Evolutionary conservation across 2,797 vertebrate genomes (phyloP), one percentile per base, ranked within the genome.

Genomic region (Synanceia verrucosa): DNA sequence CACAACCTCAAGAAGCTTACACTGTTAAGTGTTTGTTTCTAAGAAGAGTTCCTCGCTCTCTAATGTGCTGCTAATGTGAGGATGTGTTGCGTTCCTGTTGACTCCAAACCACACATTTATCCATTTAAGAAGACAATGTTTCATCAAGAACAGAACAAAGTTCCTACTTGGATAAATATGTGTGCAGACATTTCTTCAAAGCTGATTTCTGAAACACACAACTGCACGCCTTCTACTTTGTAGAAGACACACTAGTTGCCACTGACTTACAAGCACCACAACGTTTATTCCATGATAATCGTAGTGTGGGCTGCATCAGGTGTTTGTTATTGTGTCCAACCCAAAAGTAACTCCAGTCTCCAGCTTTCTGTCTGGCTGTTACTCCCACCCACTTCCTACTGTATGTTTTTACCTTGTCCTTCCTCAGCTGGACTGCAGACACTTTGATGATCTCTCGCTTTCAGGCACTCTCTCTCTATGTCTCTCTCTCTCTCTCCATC

Each of bases 381-480:
- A 23, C 46, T 64, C 50, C 41, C 31, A 34, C 37, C n/a, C 26
- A 34, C 56, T 70, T 57, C 39, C 59, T 73, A 36, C n/a, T n/a
- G n/a, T 34, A 52, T 24, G 48, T 81, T 52, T 65, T 74, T 58
- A 77, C 62, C 63, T 55, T 73, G 73, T 69, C 64, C 65, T 73
- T 18, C 21, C 67, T 76, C 76, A 65, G 73, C 51, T 31, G 59
- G 55, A 29, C 68, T 31, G 53, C 62, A 70, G 53, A 74, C 71
- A 76, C 69, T 70, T 66, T 77, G 76, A 74, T 77, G 76, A 74
- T 75, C 64, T 76, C 72, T 79, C 70, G 64, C 78, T 85, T 73
- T 77, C 51, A 59, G 55, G 51, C 69, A 61, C 34, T 60, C 60
- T 60, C 52, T 39, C 55, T 10, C 55, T 44, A 28, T 19, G 23